A percentile compares a stretch with the other conserved stretches of the same genome.
Conservation (phyloP, 2,113 vertebrate genomes). For the Miniopterus natalensis region DNA sequence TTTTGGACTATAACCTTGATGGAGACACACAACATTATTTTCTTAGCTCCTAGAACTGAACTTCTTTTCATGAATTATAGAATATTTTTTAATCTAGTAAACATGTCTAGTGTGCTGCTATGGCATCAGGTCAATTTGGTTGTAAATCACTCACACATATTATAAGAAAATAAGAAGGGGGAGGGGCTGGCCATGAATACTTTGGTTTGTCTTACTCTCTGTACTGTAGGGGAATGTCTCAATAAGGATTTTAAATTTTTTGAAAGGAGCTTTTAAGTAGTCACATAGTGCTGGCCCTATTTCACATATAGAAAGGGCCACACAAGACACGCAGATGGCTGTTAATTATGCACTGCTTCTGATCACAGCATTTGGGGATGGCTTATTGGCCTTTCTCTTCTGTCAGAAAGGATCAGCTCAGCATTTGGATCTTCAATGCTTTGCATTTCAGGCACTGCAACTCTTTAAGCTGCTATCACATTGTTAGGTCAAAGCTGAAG, state of each 20-base stretch:
- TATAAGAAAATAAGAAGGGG: constrained; percentile 65
- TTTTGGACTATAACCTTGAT: neutral
- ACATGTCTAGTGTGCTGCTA: constrained; percentile 59
- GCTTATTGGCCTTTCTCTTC: constrained; percentile 78
- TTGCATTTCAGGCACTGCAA: constrained; percentile 42
- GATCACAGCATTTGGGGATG: constrained; percentile 71
- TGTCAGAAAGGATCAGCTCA: constrained; percentile 68
- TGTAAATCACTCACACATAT: constrained; percentile 76
- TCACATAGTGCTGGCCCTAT: constrained; percentile 68
- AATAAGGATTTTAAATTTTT: constrained; percentile 77
- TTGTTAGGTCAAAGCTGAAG: neutral
- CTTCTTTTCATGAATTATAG: constrained; percentile 56
- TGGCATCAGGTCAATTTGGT: constrained; percentile 67
- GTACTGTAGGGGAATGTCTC: constrained; percentile 66
- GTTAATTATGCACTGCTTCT: constrained; percentile 79
- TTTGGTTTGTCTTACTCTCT: constrained; percentile 67
- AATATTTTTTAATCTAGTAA: constrained; percentile 69
- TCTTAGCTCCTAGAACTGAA: neutral
- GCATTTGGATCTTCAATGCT: constrained; percentile 37
- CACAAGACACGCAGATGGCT: constrained; percentile 71
- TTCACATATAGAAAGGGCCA: constrained; percentile 73
- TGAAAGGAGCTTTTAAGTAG: constrained; percentile 70
- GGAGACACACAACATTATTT: constrained; percentile 40
- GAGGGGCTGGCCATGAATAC: constrained; percentile 63
- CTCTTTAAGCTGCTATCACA: neutral